Conservation (phyloP, 2,888 invertebrate genomes). For the Zaprionus lineosus region DNA sequence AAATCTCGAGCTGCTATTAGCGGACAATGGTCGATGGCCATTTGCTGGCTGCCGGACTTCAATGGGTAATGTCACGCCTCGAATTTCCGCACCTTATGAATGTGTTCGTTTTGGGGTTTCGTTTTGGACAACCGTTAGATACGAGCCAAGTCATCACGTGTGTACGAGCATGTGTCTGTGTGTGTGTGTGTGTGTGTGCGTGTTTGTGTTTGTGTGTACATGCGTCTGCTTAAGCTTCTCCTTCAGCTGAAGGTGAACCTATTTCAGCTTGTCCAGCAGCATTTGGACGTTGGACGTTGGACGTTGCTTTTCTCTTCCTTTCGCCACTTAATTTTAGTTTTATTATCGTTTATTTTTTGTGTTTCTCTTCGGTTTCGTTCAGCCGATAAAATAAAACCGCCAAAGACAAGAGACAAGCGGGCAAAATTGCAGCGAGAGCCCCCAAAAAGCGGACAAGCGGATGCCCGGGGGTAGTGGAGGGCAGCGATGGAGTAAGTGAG, state of each 20-base stretch:
- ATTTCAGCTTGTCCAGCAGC: slow-evolving; percentile 11
- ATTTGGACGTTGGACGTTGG: slow-evolving; percentile 31
- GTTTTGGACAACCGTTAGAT: slow-evolving; percentile 26
- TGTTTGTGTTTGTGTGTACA: background rate
- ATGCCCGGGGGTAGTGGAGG: background rate
- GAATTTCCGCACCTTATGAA: slow-evolving; percentile 50
- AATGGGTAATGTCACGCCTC: slow-evolving; percentile 58
- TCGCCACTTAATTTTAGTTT: slow-evolving; percentile 59
- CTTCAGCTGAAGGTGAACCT: background rate
- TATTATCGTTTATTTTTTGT: slow-evolving; percentile 35
- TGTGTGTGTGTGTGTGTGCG: background rate
- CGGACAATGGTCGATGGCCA: slow-evolving; percentile 26
- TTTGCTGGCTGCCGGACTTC: slow-evolving; percentile 24
- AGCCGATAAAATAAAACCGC: slow-evolving; percentile 47
- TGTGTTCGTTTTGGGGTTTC: slow-evolving; percentile 53
- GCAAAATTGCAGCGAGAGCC: slow-evolving; percentile 1
- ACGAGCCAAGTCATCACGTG: no score
- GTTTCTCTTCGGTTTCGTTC: slow-evolving; percentile 9
- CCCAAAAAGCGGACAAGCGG: slow-evolving; percentile 25
- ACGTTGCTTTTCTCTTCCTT: slow-evolving; percentile 67
- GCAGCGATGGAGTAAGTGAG: background rate
- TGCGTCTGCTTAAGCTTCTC: background rate
- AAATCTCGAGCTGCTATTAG: slow-evolving; percentile 41
- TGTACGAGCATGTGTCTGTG: background rate
- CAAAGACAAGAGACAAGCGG: slow-evolving; percentile 10